These are phyloP conservation scores for Scophthalmus maximus DNA, from an alignment of 2,113 vertebrate genomes.

Conservation along the genomic window DNA sequence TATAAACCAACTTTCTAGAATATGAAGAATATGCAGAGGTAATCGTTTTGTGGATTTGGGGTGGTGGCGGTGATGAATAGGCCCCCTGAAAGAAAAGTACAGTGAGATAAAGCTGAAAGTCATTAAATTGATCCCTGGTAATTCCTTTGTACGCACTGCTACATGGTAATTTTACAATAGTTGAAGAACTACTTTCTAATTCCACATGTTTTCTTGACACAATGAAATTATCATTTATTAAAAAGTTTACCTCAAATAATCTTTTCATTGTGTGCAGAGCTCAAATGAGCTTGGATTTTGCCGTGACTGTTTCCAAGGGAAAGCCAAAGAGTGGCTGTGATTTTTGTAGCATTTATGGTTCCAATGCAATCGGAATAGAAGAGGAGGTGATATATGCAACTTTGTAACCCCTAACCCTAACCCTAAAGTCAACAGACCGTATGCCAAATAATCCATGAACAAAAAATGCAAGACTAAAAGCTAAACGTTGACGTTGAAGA, in stretches of 20 bases:
- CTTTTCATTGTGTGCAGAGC: too few species aligned
- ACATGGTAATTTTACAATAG: too few species aligned
- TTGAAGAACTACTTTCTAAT: too few species aligned
- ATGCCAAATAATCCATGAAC: slow-evolving; percentile 19
- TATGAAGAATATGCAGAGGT: not conserved
- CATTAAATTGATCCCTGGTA: not conserved
- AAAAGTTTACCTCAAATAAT: too few species aligned
- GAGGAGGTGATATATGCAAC: not conserved
- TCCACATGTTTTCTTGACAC: too few species aligned
- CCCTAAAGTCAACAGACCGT: slow-evolving; percentile 3
- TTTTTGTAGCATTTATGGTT: not conserved
- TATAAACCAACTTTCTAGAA: not conserved
- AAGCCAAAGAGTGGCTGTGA: not conserved
- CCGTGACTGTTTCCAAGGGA: too few species aligned
- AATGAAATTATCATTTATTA: too few species aligned
- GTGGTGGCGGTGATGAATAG: not conserved
- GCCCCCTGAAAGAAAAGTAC: not conserved
- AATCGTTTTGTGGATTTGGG: too few species aligned
- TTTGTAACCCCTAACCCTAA: too few species aligned
- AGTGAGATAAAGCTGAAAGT: not conserved
- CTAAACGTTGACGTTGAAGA: slow-evolving; percentile 22
- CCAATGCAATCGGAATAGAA: not conserved
- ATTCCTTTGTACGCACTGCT: too few species aligned
- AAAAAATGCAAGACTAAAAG: slow-evolving; percentile 25
- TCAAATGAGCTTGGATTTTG: too few species aligned